Percentiles rank a stretch among this genome's conserved stretches.
Evolutionary conservation across 2,888 invertebrate genomes (phyloP).

Genomic region (Ligdia adustata): DNA sequence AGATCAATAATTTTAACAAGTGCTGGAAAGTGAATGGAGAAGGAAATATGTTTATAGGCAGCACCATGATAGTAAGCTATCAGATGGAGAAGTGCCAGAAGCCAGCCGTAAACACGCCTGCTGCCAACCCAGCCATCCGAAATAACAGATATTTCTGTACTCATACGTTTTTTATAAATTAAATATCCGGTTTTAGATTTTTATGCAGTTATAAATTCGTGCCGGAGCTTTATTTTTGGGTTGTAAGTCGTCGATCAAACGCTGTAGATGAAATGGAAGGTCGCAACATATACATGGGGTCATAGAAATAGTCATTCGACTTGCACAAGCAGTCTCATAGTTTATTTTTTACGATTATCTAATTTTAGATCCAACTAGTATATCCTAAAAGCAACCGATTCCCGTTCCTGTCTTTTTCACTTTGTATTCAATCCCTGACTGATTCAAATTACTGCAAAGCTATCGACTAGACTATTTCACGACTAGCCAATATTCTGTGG

Average conservation of each 20-base stretch:
- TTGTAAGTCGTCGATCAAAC: conserved; percentile 25
- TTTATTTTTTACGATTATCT: too few relatives aligned
- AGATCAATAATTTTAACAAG: too few relatives aligned
- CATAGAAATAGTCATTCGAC: too few relatives aligned
- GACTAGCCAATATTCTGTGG: too few relatives aligned
- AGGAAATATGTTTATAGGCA: conserved; percentile 44
- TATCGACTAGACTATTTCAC: too few relatives aligned
- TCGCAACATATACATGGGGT: too few relatives aligned
- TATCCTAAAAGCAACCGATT: too few relatives aligned
- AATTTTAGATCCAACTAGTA: too few relatives aligned
- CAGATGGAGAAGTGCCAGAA: conserved; percentile 52
- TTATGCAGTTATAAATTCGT: conserved; percentile 29
- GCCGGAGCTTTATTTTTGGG: conserved; percentile 33
- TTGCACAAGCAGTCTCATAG: too few relatives aligned
- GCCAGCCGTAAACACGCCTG: conserved; percentile 49
- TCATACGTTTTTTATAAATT: conserved; percentile 35
- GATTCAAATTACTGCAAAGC: too few relatives aligned
- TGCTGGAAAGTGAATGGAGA: conserved; percentile 39
- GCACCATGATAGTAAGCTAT: conserved; percentile 47
- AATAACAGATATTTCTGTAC: conserved; percentile 46
- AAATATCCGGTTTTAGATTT: conserved; percentile 40
- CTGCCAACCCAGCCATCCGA: conserved; percentile 21
- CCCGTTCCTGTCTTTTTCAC: too few relatives aligned
- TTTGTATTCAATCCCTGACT: too few relatives aligned
- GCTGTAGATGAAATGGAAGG: conserved; percentile 22